These are phyloP conservation scores for Stomatorhinus walkeri DNA, from an alignment of 2,797 vertebrate genomes.

Conservation along the genomic window DNA sequence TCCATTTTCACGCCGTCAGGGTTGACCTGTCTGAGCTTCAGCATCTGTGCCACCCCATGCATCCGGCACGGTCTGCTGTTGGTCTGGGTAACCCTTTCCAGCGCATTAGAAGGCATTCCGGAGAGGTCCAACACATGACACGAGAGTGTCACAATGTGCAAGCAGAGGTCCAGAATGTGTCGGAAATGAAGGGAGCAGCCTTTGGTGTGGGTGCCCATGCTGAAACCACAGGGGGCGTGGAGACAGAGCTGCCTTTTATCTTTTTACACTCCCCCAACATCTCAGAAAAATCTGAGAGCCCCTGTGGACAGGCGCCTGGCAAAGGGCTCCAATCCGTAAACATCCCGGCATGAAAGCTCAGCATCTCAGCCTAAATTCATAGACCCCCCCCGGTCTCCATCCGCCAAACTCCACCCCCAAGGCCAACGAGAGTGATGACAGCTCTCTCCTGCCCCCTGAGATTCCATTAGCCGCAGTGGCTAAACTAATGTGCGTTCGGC, in stretches of 20 bases:
- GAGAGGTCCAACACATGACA: constrained; percentile 3
- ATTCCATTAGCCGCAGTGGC: background rate
- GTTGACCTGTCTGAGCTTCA: background rate
- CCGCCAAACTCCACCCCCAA: background rate
- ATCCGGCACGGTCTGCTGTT: background rate
- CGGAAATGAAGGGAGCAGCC: background rate
- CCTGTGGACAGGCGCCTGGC: background rate
- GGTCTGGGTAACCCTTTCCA: background rate
- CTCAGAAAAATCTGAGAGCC: background rate
- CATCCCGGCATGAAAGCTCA: background rate
- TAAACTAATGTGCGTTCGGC: background rate
- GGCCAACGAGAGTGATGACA: background rate
- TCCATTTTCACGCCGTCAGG: background rate
- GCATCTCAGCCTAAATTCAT: background rate
- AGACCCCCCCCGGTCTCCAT: background rate
- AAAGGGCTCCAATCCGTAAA: background rate
- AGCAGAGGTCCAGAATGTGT: background rate
- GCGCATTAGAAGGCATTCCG: background rate
- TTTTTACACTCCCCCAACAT: background rate
- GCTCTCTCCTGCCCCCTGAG: background rate
- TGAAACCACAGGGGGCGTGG: background rate
- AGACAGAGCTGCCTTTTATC: background rate
- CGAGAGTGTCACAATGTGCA: background rate
- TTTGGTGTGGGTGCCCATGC: background rate
- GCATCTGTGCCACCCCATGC: background rate